A percentile compares a stretch with the other conserved stretches of the same genome.
phyloP scores from a whole-genome alignment of 1,140 invertebrate species.

The Neomicropteryx cornuta region DNA sequence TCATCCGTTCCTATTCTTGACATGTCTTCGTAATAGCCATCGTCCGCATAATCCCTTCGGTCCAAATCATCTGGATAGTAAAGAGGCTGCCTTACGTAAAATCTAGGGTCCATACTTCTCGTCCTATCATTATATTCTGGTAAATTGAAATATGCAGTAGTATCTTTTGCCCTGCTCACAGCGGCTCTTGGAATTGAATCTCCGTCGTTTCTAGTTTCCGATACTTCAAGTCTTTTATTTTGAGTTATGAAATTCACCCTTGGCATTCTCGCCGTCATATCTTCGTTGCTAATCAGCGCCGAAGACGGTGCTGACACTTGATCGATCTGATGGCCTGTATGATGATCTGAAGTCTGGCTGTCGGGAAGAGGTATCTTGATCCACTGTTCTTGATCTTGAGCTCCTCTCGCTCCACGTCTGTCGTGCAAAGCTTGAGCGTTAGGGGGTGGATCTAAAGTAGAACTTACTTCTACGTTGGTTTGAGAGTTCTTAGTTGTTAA shows the following conservation, averaged over 20 bases:
- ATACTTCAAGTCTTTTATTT: slow-evolving; percentile 13
- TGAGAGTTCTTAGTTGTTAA: slow-evolving; percentile 3
- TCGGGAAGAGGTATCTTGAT: slow-evolving; percentile 12
- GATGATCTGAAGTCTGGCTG: slow-evolving; percentile 11
- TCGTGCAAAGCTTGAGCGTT: slow-evolving; percentile 10
- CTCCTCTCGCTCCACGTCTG: slow-evolving; percentile 12
- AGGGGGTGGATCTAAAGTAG: neutral
- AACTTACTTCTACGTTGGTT: neutral
- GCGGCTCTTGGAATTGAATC: slow-evolving; percentile 11
- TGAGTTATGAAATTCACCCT: slow-evolving; percentile 15
- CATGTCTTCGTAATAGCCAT: slow-evolving; percentile 12
- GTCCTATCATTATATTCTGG: slow-evolving; percentile 7
- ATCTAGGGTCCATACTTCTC: slow-evolving; percentile 13
- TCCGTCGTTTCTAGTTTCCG: slow-evolving; percentile 13
- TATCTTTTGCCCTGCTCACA: slow-evolving; percentile 8
- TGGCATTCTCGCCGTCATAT: slow-evolving; percentile 13
- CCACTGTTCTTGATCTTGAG: slow-evolving; percentile 14
- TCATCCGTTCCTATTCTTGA: slow-evolving; percentile 11
- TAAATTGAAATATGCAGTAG: slow-evolving; percentile 13
- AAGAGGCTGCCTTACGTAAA: slow-evolving; percentile 13
- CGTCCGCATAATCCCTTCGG: slow-evolving; percentile 12
- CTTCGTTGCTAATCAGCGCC: slow-evolving; percentile 9
- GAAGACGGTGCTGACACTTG: too few species aligned
- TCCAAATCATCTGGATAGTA: slow-evolving; percentile 15
- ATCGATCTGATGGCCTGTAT: too few species aligned